Percentiles rank a stretch among this genome's conserved stretches.
phyloP scores from a whole-genome alignment of 2,113 vertebrate genomes.

The Melanerpes formicivorus region DNA sequence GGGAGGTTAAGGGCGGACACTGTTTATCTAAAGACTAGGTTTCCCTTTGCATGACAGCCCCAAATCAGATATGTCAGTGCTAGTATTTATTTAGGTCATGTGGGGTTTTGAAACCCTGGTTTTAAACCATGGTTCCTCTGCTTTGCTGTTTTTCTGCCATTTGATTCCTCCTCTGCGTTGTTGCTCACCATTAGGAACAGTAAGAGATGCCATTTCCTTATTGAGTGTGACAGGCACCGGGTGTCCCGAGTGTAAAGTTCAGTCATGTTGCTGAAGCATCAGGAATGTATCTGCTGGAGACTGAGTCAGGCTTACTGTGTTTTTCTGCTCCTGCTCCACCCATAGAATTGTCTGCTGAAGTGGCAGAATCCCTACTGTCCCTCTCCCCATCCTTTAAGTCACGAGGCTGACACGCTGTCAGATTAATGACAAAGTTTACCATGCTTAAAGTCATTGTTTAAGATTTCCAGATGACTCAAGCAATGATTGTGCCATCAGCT shows the following conservation, averaged over 20 bases:
- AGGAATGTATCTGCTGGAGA: not conserved
- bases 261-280: slow-evolving; percentile 23
- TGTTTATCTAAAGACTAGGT: slow-evolving; percentile 26
- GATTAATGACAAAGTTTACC: not conserved
- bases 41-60: slow-evolving; percentile 17
- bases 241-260: not conserved
- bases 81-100: not conserved
- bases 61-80: not conserved
- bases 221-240: not conserved
- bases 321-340: not conserved
- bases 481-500: not conserved
- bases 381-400: not conserved
- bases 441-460: not conserved
- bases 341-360: not conserved
- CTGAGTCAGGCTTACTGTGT: slow-evolving; percentile 13
- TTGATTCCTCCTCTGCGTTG: not conserved
- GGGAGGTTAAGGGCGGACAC: slow-evolving; percentile 5
- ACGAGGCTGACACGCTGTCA: not conserved
- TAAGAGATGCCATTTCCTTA: not conserved
- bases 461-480: slow-evolving; percentile 6
- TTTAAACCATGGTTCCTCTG: not conserved
- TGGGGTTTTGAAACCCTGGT: not conserved
- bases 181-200: not conserved
- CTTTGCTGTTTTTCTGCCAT: not conserved
- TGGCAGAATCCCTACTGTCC: not conserved